Conservation (phyloP, 2,888 invertebrate species). For the Camponotus fellah region DNA sequence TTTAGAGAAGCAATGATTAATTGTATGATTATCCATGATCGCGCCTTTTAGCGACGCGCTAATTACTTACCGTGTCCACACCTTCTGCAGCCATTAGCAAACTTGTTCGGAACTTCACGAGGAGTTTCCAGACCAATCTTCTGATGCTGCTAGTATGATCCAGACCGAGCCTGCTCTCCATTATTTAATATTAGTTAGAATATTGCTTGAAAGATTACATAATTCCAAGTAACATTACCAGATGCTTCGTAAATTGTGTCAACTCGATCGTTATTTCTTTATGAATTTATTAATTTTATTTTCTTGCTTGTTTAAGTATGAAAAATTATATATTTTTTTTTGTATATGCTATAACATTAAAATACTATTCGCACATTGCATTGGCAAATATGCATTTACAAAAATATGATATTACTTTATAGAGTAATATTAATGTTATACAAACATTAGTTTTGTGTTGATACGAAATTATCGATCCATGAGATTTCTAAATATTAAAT, state of each 20-base stretch:
- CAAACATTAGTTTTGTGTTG: background rate
- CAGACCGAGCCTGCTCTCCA: slow-evolving; percentile 23
- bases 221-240: background rate
- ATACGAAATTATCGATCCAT: background rate
- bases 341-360: background rate
- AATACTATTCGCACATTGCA: background rate
- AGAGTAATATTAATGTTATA: background rate
- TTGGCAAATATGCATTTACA: background rate
- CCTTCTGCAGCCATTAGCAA: slow-evolving; percentile 31
- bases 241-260: background rate
- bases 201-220: slow-evolving; percentile 5
- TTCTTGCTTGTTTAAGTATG: background rate
- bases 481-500: background rate
- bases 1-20: slow-evolving; percentile 34
- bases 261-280: background rate
- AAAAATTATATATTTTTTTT: background rate
- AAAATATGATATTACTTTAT: background rate
- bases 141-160: slow-evolving; percentile 35
- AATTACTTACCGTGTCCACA: slow-evolving; percentile 35
- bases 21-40: slow-evolving; percentile 21
- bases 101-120: slow-evolving; percentile 36
- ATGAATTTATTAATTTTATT: background rate
- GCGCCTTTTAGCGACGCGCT: slow-evolving; percentile 25
- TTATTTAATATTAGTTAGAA: slow-evolving; percentile 12
- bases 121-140: slow-evolving; percentile 46